A percentile compares a stretch with the other conserved stretches of the same genome.
These are phyloP conservation scores for Ammodramus savannarum DNA, from an alignment of 2,113 vertebrate genomes.

Conservation along the genomic window DNA sequence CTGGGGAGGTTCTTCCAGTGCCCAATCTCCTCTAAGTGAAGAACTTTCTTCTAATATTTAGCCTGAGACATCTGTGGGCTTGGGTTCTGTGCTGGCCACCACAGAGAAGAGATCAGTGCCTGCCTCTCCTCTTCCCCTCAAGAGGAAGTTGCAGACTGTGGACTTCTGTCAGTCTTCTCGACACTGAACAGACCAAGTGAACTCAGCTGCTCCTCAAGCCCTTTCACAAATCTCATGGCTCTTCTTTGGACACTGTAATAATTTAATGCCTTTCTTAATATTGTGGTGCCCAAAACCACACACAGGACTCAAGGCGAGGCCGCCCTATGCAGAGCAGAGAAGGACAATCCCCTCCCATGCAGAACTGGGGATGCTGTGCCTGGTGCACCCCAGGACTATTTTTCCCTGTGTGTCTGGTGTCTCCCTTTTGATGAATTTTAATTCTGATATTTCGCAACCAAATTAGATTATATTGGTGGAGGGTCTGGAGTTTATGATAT, in stretches of 20 bases:
- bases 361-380: fast-evolving
- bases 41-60: too few relatives aligned
- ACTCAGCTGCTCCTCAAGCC: neutral
- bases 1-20: neutral
- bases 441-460: neutral
- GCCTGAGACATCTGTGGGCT: neutral
- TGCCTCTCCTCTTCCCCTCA: neutral
- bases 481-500: neutral
- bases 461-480: neutral
- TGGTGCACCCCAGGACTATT: neutral
- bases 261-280: neutral
- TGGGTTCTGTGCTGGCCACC: neutral
- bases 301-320: fast-evolving
- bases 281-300: neutral
- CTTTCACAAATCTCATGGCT: fast-evolving
- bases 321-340: fast-evolving
- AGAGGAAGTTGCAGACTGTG: fast-evolving
- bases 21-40: neutral
- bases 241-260: neutral
- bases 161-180: neutral
- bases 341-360: neutral
- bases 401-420: neutral
- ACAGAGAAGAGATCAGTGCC: neutral
- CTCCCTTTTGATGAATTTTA: neutral
- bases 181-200: neutral